phyloP scores from a whole-genome alignment of 2,113 vertebrate species.

The Barnardius zonarius region DNA sequence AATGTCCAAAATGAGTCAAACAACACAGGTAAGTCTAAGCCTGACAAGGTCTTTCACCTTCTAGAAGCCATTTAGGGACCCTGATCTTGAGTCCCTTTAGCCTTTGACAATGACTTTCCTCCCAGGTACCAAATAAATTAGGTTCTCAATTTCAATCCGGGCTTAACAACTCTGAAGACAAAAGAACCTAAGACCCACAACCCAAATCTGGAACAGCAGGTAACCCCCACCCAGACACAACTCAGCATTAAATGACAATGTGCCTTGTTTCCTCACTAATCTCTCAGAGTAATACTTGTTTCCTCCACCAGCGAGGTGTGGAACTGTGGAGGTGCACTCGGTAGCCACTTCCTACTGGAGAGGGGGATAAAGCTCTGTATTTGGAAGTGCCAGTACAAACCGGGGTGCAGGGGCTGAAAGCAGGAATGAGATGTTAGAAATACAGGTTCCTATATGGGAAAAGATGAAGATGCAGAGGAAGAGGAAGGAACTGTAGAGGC shows the following conservation, averaged over 20 bases:
- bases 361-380: accelerated
- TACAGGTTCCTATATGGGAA: neutral
- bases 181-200: neutral
- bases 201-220: neutral
- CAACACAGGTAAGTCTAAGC: neutral
- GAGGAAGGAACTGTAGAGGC: neutral
- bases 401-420: accelerated
- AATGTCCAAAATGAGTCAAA: neutral
- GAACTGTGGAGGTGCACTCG: accelerated
- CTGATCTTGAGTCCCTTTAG: neutral
- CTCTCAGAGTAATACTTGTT: neutral
- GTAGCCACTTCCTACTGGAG: neutral
- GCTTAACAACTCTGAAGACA: neutral
- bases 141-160: neutral
- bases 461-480: neutral
- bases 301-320: neutral
- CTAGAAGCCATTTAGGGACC: neutral
- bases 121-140: neutral
- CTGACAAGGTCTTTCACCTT: neutral
- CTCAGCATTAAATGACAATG: neutral
- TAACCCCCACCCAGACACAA: neutral
- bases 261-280: neutral
- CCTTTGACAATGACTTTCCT: neutral
- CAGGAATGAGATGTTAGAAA: neutral
- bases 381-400: neutral